Conservation (phyloP, 2,797 vertebrate genomes). For the Scyliorhinus canicula region DNA sequence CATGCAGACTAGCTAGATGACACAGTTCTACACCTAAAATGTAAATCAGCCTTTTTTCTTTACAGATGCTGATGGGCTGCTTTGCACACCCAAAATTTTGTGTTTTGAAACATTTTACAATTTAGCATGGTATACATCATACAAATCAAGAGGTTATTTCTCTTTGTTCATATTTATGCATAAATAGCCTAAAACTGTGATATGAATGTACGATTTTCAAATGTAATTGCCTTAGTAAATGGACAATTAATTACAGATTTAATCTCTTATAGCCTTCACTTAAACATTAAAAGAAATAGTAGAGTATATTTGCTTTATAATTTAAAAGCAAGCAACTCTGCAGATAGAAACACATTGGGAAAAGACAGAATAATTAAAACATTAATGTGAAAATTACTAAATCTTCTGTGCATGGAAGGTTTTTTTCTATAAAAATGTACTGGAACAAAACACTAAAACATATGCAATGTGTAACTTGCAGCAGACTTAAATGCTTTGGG, state of each 20-base stretch:
- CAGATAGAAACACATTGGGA: not conserved
- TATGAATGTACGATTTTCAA: not conserved
- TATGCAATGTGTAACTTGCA: conserved; percentile 25
- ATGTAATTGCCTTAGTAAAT: not conserved
- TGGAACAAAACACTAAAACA: conserved; percentile 4
- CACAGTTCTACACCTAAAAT: not conserved
- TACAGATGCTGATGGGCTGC: not conserved
- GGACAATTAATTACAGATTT: not conserved
- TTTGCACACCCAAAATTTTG: not conserved
- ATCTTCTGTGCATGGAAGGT: not conserved
- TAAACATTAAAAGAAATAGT: not conserved
- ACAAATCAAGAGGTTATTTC: not conserved
- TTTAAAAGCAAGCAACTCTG: not conserved
- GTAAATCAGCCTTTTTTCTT: not conserved
- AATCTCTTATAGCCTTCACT: not conserved
- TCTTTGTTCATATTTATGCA: not conserved
- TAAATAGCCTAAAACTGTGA: not conserved
- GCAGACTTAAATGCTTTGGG: conserved; percentile 33
- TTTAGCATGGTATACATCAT: not conserved
- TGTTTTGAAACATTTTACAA: not conserved
- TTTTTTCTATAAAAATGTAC: not conserved
- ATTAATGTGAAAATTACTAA: not conserved
- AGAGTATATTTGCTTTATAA: conserved; percentile 5
- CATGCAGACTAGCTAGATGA: not conserved
- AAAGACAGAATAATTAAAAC: conserved; percentile 20